Evolutionary conservation across 2,797 vertebrate species (phyloP), one percentile per base, ranked within the genome.

Genomic region (Acomys russatus): DNA sequence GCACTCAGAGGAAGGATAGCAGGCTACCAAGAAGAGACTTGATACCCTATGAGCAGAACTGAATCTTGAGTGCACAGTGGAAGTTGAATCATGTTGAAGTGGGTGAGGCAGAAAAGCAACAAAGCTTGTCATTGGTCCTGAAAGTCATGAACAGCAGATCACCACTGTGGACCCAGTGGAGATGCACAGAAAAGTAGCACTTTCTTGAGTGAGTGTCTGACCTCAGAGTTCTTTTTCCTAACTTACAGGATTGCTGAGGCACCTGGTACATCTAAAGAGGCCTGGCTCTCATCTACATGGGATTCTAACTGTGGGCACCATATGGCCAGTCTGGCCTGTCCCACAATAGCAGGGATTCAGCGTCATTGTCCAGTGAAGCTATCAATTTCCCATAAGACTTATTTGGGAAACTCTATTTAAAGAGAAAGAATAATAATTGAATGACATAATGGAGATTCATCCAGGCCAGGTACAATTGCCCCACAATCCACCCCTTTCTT

Each of bases 401-500:
- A 83, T 95, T 94, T 92, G 38, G 94, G 70, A 85, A n/a, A 49
- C 33, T 23, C 59, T 94, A 51, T 95, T 90, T 94, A 70, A 95
- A 63, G 44, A 90, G 74, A 61, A 95, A 96, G 80, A 96, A 94
- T 94, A 83, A 92, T 84, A 95, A 97, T 61, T 86, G 70, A 96
- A 28, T 59, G 0, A 38, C 54, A 79, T 54, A 92, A 94, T 88
- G 89, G 95, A 88, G 64, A 96, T 96, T 93, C 97, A 95, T 95
- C 88, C 2, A 44, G 3, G 63, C n/a, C 23, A 84, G 94, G 94
- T 94, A 76, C 68, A 91, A 95, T 78, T 86, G 20, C 9, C 66
- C 96, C 84, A 84, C 87, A 96, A 96, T 68, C 96, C 90, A 92
- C 77, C 94, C 63, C 96, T 97, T 98, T 97, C 94, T 96, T 23